phyloP scores from a whole-genome alignment of 2,888 invertebrate genomes.

The Oligia fasciuncula region DNA sequence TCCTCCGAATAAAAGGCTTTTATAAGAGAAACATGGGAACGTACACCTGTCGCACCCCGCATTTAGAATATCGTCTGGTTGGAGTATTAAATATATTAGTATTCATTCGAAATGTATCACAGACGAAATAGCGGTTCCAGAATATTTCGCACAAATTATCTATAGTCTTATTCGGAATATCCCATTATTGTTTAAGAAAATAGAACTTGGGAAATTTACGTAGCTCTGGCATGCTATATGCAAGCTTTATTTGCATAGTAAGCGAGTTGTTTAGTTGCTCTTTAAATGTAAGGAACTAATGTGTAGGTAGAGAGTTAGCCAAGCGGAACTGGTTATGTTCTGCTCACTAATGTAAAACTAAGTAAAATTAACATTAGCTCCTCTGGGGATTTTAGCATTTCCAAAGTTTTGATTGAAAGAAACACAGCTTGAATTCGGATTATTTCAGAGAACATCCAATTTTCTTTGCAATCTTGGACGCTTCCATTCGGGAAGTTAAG shows the following conservation, averaged over 20 bases:
- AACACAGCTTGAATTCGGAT: constrained; percentile 41
- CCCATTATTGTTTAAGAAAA: constrained; percentile 66
- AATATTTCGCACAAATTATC: constrained; percentile 58
- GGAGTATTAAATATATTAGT: constrained; percentile 72
- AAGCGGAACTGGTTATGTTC: constrained; percentile 75
- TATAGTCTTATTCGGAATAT: constrained; percentile 56
- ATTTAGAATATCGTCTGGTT: constrained; percentile 75
- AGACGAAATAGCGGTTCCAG: constrained; percentile 55
- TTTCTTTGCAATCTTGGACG: constrained; percentile 35
- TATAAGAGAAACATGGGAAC: constrained; percentile 80
- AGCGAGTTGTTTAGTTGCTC: constrained; percentile 78
- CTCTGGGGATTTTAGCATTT: constrained; percentile 36
- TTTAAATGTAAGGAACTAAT: constrained; percentile 79
- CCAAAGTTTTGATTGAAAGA: constrained; percentile 51
- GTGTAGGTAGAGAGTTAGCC: constrained; percentile 76
- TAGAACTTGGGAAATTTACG: constrained; percentile 69
- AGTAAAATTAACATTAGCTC: constrained; percentile 67
- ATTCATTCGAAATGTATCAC: constrained; percentile 65
- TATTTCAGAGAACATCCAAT: constrained; percentile 42
- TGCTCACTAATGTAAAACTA: constrained; percentile 69
- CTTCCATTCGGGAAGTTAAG: constrained; percentile 40
- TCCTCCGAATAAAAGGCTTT: constrained; percentile 76
- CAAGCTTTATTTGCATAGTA: constrained; percentile 80
- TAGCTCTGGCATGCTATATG: constrained; percentile 71
- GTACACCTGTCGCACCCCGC: constrained; percentile 78